phyloP scores from a whole-genome alignment of 2,113 vertebrate genomes.

The Larimichthys crocea region DNA sequence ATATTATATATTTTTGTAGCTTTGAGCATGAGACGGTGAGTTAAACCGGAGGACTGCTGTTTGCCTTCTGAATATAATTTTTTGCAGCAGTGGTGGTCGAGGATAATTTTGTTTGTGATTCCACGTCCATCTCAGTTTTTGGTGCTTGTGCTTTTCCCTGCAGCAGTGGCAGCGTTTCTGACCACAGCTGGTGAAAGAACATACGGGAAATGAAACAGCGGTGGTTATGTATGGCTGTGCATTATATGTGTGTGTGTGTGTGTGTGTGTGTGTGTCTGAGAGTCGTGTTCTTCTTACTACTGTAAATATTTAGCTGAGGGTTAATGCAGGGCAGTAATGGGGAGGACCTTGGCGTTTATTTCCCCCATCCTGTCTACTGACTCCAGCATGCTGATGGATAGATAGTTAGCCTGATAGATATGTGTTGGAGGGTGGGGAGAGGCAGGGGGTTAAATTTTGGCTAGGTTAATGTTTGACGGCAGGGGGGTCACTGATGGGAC shows the following conservation, averaged over 20 bases:
- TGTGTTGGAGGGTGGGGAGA: slow-evolving; percentile 63
- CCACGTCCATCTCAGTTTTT: slow-evolving; percentile 13
- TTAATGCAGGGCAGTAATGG: slow-evolving; percentile 81
- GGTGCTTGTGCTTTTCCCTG: slow-evolving; percentile 21
- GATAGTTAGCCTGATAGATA: slow-evolving; percentile 78
- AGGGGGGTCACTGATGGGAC: slow-evolving; percentile 70
- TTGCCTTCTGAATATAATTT: slow-evolving; percentile 14
- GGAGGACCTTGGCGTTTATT: slow-evolving; percentile 61
- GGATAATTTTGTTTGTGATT: slow-evolving; percentile 34
- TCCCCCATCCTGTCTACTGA: slow-evolving; percentile 52
- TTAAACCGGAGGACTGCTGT: slow-evolving; percentile 26
- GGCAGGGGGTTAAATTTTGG: slow-evolving; percentile 74
- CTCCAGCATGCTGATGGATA: slow-evolving; percentile 71
- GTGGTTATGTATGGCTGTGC: slow-evolving; percentile 26
- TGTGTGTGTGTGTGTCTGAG: slow-evolving; percentile 13
- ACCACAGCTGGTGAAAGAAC: slow-evolving; percentile 46
- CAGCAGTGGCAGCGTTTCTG: slow-evolving; percentile 27
- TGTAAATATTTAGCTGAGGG: slow-evolving; percentile 82
- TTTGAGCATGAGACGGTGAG: neutral
- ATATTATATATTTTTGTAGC: slow-evolving; percentile 13
- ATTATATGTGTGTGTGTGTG: slow-evolving; percentile 23
- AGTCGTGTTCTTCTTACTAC: slow-evolving; percentile 58
- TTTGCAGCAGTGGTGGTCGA: slow-evolving; percentile 7
- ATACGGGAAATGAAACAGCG: slow-evolving; percentile 26
- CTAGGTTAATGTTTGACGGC: slow-evolving; percentile 82